These are phyloP conservation scores for Nowickia ferox DNA, from an alignment of 2,888 invertebrate genomes.

Conservation along the genomic window DNA sequence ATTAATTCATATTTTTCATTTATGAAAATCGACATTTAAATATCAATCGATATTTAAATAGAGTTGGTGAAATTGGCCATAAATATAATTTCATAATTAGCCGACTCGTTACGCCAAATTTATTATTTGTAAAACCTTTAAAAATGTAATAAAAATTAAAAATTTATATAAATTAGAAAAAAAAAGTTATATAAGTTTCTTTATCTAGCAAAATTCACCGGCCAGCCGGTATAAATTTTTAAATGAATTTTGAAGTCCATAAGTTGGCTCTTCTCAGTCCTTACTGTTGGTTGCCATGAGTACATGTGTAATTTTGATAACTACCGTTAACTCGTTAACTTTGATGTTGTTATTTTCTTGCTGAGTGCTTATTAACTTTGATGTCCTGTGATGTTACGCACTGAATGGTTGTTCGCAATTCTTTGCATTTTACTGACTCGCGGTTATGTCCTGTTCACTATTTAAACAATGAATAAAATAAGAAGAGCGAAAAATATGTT, in stretches of 20 bases:
- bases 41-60: too few relatives aligned
- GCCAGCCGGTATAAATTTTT: background rate
- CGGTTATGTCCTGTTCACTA: conserved; percentile 52
- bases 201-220: background rate
- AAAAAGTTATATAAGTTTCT: background rate
- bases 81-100: too few relatives aligned
- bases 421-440: conserved; percentile 36
- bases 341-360: conserved; percentile 22
- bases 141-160: too few relatives aligned
- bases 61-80: too few relatives aligned
- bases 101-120: too few relatives aligned
- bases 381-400: conserved; percentile 39
- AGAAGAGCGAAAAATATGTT: conserved; percentile 10
- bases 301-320: conserved; percentile 1
- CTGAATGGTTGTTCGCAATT: conserved; percentile 37
- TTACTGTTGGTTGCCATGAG: background rate
- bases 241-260: background rate
- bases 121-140: too few relatives aligned
- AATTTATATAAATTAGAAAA: too few relatives aligned
- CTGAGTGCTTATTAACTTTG: conserved; percentile 56
- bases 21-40: too few relatives aligned
- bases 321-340: background rate
- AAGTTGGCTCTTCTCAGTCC: background rate
- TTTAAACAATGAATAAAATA: conserved; percentile 12
- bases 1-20: too few relatives aligned